Evolutionary conservation across 1,140 invertebrate genomes (phyloP).

Genomic region (Dendroctonus valens): DNA sequence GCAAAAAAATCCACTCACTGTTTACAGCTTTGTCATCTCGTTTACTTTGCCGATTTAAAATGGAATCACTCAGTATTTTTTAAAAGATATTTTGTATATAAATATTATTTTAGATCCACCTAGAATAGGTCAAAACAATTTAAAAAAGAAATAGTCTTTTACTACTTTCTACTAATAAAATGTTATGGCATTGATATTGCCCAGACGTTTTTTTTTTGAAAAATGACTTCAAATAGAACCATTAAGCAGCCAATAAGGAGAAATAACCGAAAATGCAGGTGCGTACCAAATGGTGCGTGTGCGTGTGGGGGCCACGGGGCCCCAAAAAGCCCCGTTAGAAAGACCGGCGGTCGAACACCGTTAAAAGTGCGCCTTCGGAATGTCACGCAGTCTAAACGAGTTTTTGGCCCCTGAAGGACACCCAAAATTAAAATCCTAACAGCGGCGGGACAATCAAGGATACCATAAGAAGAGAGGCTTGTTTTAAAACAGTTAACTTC

Average conservation of each 20-base stretch:
- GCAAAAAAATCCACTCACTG: too few relatives aligned
- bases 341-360: conserved; percentile 14
- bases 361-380: conserved; percentile 28
- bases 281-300: conserved; percentile 13
- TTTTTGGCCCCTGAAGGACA: conserved; percentile 29
- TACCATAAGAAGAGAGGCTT: neutral
- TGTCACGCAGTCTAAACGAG: conserved; percentile 29
- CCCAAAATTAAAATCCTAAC: conserved; percentile 25
- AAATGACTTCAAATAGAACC: neutral
- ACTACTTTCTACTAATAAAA: too few relatives aligned
- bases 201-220: too few relatives aligned
- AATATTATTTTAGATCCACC: too few relatives aligned
- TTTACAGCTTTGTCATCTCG: too few relatives aligned
- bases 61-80: too few relatives aligned
- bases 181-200: too few relatives aligned
- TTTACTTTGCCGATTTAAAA: too few relatives aligned
- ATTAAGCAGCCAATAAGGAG: neutral
- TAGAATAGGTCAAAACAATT: too few relatives aligned
- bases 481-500: too few relatives aligned
- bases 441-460: conserved; percentile 17
- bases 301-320: conserved; percentile 16
- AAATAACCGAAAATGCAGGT: conserved; percentile 11
- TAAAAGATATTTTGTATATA: too few relatives aligned
- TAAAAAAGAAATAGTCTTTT: too few relatives aligned
- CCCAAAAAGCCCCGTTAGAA: conserved; percentile 27